These are phyloP conservation scores for Folsomia manolachei DNA, from an alignment of 2,888 invertebrate species.

Conservation along the genomic window DNA sequence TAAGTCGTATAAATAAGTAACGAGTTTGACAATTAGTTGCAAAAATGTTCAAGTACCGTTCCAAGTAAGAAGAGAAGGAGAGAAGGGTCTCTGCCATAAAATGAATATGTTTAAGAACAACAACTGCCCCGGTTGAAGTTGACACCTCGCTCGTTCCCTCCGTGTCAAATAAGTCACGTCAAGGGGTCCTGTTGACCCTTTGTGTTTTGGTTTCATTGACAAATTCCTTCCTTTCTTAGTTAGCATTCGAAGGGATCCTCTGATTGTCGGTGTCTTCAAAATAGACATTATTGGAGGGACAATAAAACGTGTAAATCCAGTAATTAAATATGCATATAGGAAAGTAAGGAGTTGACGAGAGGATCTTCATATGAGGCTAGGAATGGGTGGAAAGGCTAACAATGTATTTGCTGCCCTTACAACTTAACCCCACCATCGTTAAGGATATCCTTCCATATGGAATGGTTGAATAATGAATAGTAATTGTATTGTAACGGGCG, in stretches of 20 bases:
- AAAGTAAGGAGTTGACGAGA: no score
- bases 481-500: constrained; percentile 10
- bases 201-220: not conserved
- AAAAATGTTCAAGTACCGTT: not conserved
- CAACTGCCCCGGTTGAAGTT: no score
- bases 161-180: not conserved
- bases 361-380: no score
- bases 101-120: no score
- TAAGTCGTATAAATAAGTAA: not conserved
- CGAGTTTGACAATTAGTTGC: constrained; percentile 10
- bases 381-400: not conserved
- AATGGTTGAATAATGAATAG: constrained; percentile 6
- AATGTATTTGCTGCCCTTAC: not conserved
- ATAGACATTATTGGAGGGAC: not conserved
- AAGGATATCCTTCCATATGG: no score
- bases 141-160: not conserved
- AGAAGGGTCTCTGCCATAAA: not conserved
- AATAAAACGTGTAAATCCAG: not conserved
- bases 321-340: constrained; percentile 3
- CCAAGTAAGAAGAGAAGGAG: not conserved
- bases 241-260: not conserved
- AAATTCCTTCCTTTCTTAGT: not conserved
- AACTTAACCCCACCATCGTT: not conserved
- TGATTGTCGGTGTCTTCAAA: not conserved
- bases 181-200: not conserved